Conservation (phyloP, 1,140 invertebrate genomes). For the Sesamia nonagrioides region DNA sequence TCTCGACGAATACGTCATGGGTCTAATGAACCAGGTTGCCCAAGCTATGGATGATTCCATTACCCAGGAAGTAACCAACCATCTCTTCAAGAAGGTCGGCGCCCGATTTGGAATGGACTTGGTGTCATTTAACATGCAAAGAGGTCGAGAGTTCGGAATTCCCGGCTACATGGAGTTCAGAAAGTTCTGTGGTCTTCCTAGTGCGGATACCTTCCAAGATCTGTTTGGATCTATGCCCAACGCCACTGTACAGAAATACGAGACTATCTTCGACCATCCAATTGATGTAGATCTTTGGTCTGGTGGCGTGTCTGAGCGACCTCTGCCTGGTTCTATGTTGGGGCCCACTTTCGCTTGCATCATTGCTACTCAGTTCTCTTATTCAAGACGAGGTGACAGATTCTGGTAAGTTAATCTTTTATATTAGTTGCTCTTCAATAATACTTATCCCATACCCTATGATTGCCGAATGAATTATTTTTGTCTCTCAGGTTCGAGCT, state of each 20-base stretch:
- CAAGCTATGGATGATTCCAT: slow-evolving; percentile 98
- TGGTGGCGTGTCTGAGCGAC: slow-evolving; percentile 96
- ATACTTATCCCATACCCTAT: background rate
- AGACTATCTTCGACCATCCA: slow-evolving; percentile 89
- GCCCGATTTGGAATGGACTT: slow-evolving; percentile 96
- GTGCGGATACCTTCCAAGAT: slow-evolving; percentile 94
- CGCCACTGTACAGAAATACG: slow-evolving; percentile 92
- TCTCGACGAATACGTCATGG: slow-evolving; percentile 97
- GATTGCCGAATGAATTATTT: background rate
- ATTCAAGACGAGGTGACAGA: slow-evolving; percentile 96
- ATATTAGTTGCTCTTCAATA: background rate
- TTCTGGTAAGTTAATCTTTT: slow-evolving; percentile 91
- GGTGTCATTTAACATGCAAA: slow-evolving; percentile 97
- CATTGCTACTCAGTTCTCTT: slow-evolving; percentile 98
- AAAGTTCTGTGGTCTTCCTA: slow-evolving; percentile 96
- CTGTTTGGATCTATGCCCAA: slow-evolving; percentile 96
- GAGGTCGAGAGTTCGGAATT: slow-evolving; percentile 96
- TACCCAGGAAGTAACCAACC: slow-evolving; percentile 97
- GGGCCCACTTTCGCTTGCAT: slow-evolving; percentile 98
- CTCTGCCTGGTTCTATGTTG: slow-evolving; percentile 95
- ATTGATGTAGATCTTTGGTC: slow-evolving; percentile 97
- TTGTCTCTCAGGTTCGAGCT: slow-evolving; percentile 92
- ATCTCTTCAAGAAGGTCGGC: slow-evolving; percentile 96
- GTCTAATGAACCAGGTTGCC: slow-evolving; percentile 97
- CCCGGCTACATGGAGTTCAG: slow-evolving; percentile 97